Conservation (phyloP, 2,888 invertebrate genomes). For the Tetranychus piercei region DNA sequence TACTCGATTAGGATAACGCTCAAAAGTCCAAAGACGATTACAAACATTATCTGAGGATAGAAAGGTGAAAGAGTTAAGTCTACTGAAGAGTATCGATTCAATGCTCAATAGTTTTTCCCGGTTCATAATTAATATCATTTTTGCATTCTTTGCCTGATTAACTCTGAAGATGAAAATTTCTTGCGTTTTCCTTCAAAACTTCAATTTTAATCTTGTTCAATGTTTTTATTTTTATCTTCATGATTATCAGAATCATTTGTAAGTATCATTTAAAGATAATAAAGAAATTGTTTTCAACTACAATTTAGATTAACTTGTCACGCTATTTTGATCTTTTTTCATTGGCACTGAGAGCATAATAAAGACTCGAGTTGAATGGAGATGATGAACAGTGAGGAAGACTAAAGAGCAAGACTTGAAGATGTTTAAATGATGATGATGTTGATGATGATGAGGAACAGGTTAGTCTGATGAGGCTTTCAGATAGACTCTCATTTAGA, state of each 20-base stretch:
- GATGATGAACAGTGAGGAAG: not conserved
- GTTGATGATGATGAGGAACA: conserved; percentile 3
- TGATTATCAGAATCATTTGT: no score
- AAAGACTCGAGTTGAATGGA: not conserved
- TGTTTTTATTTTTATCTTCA: no score
- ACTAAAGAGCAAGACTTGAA: not conserved
- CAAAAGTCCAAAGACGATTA: conserved; percentile 76
- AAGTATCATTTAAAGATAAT: not conserved
- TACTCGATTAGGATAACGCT: conserved; percentile 77
- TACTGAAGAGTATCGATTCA: not conserved
- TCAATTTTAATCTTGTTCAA: no score
- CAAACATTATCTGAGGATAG: conserved; percentile 56
- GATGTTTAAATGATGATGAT: not conserved
- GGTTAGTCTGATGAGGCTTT: not conserved
- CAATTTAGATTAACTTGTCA: not conserved
- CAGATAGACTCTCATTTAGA: not conserved
- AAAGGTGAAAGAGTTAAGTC: not conserved
- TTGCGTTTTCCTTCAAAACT: no score
- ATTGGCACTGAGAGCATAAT: not conserved
- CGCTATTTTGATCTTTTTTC: not conserved
- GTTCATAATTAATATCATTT: no score
- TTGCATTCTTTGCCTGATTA: no score
- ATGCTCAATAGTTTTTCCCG: not conserved
- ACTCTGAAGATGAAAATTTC: no score
- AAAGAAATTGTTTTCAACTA: not conserved